Conservation (phyloP, 2,113 vertebrate genomes). For the Alces alces region DNA sequence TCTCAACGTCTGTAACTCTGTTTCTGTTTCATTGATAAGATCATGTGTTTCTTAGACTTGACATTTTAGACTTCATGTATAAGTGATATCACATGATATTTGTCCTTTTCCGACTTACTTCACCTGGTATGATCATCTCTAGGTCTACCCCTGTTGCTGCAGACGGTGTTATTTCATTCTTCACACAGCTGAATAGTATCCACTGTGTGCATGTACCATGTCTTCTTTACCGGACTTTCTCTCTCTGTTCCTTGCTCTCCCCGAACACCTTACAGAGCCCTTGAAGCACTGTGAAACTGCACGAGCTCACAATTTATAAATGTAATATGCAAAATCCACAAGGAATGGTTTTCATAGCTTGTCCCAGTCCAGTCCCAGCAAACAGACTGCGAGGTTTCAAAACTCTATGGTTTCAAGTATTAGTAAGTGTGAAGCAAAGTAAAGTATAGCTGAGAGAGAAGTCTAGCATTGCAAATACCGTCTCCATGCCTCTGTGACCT, state of each 20-base stretch:
- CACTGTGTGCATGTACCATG: rapidly evolving
- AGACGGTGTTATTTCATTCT: not conserved
- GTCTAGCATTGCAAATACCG: too few relatives aligned
- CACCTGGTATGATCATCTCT: not conserved
- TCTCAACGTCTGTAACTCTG: not conserved
- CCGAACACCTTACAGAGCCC: not conserved
- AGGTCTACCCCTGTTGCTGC: not conserved
- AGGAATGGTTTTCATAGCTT: not conserved
- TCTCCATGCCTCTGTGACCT: not conserved
- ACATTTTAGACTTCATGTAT: not conserved
- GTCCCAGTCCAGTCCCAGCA: not conserved
- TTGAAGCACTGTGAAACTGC: not conserved
- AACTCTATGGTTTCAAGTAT: not conserved
- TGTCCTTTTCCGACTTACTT: not conserved
- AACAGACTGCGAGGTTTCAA: not conserved
- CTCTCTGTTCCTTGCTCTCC: not conserved
- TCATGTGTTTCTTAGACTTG: not conserved
- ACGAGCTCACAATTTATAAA: not conserved
- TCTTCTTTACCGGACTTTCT: not conserved
- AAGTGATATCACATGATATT: rapidly evolving
- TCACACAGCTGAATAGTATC: not conserved
- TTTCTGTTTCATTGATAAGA: not conserved
- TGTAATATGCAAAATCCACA: not conserved
- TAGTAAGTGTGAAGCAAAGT: not conserved
- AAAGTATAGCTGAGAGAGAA: not conserved